These are phyloP conservation scores for Entomobrya multifasciata DNA, from an alignment of 2,888 invertebrate genomes.

Conservation along the genomic window DNA sequence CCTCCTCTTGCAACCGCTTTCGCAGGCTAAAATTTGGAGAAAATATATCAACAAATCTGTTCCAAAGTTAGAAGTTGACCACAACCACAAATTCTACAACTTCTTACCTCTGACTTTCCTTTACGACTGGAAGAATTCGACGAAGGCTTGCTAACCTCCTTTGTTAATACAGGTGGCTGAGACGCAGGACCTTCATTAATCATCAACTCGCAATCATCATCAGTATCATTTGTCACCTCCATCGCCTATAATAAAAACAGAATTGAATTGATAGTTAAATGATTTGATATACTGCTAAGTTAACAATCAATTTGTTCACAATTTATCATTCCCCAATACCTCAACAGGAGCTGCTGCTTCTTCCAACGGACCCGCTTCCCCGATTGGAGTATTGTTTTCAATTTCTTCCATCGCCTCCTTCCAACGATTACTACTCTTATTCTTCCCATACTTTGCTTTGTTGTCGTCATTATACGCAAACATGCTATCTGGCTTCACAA, in stretches of 20 bases:
- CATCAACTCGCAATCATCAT: constrained; percentile 80
- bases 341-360: constrained; percentile 15
- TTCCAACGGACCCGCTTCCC: constrained; percentile 64
- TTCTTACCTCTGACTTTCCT: constrained; percentile 56
- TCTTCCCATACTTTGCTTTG: constrained; percentile 89
- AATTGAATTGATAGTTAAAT: background rate
- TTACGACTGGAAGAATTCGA: constrained; percentile 5
- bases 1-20: constrained; percentile 61
- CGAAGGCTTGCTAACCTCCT: constrained; percentile 41
- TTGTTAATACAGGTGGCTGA: constrained; percentile 75
- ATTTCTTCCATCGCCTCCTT: constrained; percentile 94
- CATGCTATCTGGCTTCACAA: constrained; percentile 92
- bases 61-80: background rate
- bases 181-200: constrained; percentile 81
- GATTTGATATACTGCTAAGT: too few relatives aligned
- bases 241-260: background rate
- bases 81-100: too few relatives aligned
- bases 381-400: constrained; percentile 85
- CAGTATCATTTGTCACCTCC: constrained; percentile 75
- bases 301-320: too few relatives aligned
- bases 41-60: background rate
- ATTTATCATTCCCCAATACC: too few relatives aligned
- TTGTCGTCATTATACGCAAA: constrained; percentile 89
- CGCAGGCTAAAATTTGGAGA: constrained; percentile 2
- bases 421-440: constrained; percentile 90